These are phyloP conservation scores for Caloenas nicobarica DNA, from an alignment of 2,113 vertebrate species.

Conservation along the genomic window DNA sequence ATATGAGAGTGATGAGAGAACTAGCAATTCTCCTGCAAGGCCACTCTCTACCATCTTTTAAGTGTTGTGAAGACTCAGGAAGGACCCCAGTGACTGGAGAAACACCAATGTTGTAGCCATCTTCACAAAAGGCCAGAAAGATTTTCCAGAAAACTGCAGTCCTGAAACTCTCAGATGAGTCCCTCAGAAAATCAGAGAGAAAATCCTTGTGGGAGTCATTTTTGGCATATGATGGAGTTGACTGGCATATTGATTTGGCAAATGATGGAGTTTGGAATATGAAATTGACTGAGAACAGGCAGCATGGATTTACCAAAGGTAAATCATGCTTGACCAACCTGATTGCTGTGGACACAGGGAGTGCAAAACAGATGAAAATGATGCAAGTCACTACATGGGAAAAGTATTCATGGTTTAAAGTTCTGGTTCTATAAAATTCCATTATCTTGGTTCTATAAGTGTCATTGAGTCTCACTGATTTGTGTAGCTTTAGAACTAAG, in stretches of 20 bases:
- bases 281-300: neutral
- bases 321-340: neutral
- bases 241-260: too few relatives aligned
- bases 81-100: neutral
- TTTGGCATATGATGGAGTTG: neutral
- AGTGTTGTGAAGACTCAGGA: neutral
- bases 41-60: neutral
- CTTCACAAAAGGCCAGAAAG: neutral
- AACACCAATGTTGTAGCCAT: neutral
- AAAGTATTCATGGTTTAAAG: neutral
- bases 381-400: neutral
- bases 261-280: too few relatives aligned
- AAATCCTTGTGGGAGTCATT: neutral
- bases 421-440: neutral
- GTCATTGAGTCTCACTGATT: neutral
- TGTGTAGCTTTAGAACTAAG: slow-evolving; percentile 34
- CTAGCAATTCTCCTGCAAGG: neutral
- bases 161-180: neutral
- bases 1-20: neutral
- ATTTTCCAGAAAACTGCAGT: neutral
- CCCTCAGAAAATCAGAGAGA: neutral
- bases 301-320: neutral
- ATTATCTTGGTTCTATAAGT: neutral
- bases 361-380: neutral
- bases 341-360: neutral